Percentiles rank a stretch among this genome's conserved stretches.
Evolutionary conservation across 2,113 vertebrate species (phyloP).

Genomic region (Anarrhichthys ocellatus): DNA sequence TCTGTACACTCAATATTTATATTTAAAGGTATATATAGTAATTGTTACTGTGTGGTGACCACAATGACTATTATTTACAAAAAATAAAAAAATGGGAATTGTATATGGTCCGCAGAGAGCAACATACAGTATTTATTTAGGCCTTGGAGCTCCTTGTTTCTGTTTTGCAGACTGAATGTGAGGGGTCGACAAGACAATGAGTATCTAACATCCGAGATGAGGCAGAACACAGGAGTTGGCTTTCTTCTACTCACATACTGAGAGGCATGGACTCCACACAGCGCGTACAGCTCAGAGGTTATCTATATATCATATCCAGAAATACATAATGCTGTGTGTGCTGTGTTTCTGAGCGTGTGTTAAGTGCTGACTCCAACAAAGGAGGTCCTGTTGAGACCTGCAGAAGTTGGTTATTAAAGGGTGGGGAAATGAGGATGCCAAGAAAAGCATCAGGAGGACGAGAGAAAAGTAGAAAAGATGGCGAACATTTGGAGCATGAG

Average conservation of each 20-base stretch:
- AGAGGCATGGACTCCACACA: constrained; percentile 17
- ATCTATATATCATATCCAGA: constrained; percentile 43
- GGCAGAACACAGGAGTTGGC: constrained; percentile 16
- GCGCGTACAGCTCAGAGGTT: constrained; percentile 36
- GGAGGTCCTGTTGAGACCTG: constrained; percentile 45
- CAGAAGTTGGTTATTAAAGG: constrained; percentile 31
- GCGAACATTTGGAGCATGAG: constrained; percentile 44
- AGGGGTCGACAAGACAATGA: neutral
- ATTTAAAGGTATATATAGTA: neutral
- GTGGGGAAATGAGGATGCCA: constrained; percentile 17
- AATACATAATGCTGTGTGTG: constrained; percentile 37
- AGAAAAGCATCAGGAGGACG: constrained; percentile 34
- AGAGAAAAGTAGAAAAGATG: constrained; percentile 2
- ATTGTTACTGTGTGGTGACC: neutral
- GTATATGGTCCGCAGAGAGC: neutral
- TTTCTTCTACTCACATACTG: constrained; percentile 18
- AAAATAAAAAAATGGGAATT: neutral
- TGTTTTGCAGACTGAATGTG: neutral
- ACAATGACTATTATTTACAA: neutral
- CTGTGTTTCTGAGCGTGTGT: constrained; percentile 6
- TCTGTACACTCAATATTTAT: neutral
- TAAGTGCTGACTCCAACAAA: constrained; percentile 49
- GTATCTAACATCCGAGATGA: constrained; percentile 4
- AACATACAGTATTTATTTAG: neutral
- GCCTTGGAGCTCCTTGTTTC: neutral